Conservation (phyloP, 2,888 invertebrate genomes). For the Scaptomyza caliginosa region DNA sequence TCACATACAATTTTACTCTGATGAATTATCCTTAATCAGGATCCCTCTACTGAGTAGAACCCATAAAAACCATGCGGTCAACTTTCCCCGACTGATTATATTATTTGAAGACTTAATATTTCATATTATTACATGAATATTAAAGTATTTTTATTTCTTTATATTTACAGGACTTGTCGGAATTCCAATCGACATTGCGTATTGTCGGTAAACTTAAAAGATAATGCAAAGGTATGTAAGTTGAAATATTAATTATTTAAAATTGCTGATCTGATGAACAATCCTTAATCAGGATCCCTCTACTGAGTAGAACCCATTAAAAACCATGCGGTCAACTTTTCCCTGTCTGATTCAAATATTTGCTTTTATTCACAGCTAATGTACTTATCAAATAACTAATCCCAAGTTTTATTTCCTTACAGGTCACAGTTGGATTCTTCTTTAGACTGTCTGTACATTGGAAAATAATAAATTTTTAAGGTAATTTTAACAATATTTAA, state of each 20-base stretch:
- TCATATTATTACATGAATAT: not conserved
- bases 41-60: slow-evolving; percentile 76
- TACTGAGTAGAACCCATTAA: slow-evolving; percentile 72
- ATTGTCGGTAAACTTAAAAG: not conserved
- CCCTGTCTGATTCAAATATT: slow-evolving; percentile 49
- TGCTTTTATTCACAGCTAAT: not conserved
- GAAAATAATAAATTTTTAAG: not conserved
- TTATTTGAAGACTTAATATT: not conserved
- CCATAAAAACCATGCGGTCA: slow-evolving; percentile 69
- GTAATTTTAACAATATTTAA: slow-evolving; percentile 4
- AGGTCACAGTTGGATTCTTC: not conserved
- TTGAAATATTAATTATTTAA: not conserved
- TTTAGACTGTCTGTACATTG: not conserved
- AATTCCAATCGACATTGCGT: not conserved
- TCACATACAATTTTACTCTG: slow-evolving; percentile 15
- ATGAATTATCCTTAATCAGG: slow-evolving; percentile 68
- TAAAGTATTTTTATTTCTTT: not conserved
- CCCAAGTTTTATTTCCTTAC: not conserved
- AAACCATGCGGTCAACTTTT: slow-evolving; percentile 67
- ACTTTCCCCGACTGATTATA: slow-evolving; percentile 57
- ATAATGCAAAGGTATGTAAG: slow-evolving; percentile 20
- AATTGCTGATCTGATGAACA: slow-evolving; percentile 51
- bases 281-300: slow-evolving; percentile 72
- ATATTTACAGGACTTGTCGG: not conserved
- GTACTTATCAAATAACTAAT: not conserved